A percentile compares a stretch with the other conserved stretches of the same genome.
Evolutionary conservation across 2,888 invertebrate species (phyloP).

Genomic region (Elegia similella): DNA sequence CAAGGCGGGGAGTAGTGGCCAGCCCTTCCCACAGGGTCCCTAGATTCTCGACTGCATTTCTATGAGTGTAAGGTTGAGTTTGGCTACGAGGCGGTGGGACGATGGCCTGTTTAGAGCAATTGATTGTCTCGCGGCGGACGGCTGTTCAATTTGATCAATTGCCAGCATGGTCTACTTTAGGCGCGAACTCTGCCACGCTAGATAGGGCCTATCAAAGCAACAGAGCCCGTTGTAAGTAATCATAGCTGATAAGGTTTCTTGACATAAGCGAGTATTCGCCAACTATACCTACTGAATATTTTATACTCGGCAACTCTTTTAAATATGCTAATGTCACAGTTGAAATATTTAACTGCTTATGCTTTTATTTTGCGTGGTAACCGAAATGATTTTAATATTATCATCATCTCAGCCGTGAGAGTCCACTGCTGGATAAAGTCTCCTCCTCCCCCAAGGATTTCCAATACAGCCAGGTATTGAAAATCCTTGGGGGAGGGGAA

Average conservation of each 20-base stretch:
- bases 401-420: too few species aligned
- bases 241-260: background rate
- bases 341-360: too few species aligned
- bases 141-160: slow-evolving; percentile 13
- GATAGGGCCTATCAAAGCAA: background rate
- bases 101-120: slow-evolving; percentile 24
- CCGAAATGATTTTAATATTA: too few species aligned
- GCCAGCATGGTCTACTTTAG: slow-evolving; percentile 9
- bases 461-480: too few species aligned
- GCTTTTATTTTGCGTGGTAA: too few species aligned
- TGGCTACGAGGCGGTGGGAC: background rate
- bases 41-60: background rate
- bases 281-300: background rate
- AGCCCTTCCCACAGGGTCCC: slow-evolving; percentile 14
- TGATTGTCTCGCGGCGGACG: slow-evolving; percentile 13
- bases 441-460: too few species aligned
- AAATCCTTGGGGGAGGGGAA: too few species aligned
- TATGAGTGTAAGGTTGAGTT: background rate
- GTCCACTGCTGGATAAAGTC: too few species aligned
- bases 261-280: background rate
- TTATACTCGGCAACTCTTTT: too few species aligned
- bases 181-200: slow-evolving; percentile 5
- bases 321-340: too few species aligned
- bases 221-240: background rate
- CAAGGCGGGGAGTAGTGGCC: slow-evolving; percentile 27